Base-by-base conservation (phyloP, 1,140 invertebrate species). In the Panagrolaimus sp. region DNA sequence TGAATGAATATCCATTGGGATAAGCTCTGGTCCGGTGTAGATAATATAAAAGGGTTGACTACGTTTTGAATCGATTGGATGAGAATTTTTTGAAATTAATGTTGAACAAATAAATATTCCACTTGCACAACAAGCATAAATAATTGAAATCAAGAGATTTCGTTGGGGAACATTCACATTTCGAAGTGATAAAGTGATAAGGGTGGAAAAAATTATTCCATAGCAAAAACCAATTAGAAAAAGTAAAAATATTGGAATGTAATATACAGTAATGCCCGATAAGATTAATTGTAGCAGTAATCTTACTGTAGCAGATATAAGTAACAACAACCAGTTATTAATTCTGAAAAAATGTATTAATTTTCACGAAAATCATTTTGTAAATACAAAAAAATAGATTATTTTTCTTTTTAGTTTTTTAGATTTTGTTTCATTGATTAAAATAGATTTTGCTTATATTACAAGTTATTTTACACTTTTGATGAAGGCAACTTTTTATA, bases 41-140 rank as follows among this genome's bases (percentile, higher is more conserved):
- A n/a, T 17, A 24, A 28, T 21, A 12, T 26, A 26, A 12, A 58
- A 26, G 5, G 52, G 52, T 26, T 28, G 52, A 17, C 52, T 21
- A n/a, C n/a, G 12, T 4, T 58, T 58, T 21, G 21, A 21, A 5
- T 58, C 12, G 3, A 58, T 58, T 21, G 21, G 21, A 58, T 58
- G 52, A 1, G 17, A 21, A 21, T 58, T 58, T 58, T 28, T n/a
- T 58, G 21, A 21, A 3, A 58, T 21, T 14, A 58, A 14, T 2
- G 28, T 58, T 58, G 52, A 58, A 21, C 21, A 58, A n/a, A 58
- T 58, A 26, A 58, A 28, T 28, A 58, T 58, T n/a, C 52, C 52
- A 21, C 52, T 28, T 1, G 52, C 52, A 58, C 21, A 28, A 21
- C 52, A 58, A 28, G 52, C 52, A 58, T 26, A 58, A n/a, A 58